Evolutionary conservation across 2,888 invertebrate species (phyloP).

Genomic region (Thera britannica): DNA sequence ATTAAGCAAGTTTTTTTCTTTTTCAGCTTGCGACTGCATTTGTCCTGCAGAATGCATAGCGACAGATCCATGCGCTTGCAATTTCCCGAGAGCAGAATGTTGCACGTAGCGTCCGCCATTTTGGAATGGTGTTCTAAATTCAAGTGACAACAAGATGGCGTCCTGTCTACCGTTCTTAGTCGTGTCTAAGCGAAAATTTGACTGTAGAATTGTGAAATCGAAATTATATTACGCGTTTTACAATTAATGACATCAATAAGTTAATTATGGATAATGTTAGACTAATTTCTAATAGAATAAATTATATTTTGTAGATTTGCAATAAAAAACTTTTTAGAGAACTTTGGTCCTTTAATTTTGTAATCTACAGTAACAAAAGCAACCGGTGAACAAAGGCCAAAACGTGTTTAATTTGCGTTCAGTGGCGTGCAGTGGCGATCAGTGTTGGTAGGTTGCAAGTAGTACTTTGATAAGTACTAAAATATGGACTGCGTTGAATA

Average conservation of each 20-base stretch:
- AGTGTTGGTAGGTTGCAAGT: too few relatives aligned
- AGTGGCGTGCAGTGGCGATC: too few relatives aligned
- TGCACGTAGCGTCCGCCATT: slow-evolving; percentile 57
- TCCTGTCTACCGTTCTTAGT: slow-evolving; percentile 24
- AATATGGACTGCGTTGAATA: too few relatives aligned
- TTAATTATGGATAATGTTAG: slow-evolving; percentile 33
- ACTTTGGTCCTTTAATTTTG: slow-evolving; percentile 39
- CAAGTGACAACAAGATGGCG: slow-evolving; percentile 48
- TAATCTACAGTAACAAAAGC: slow-evolving; percentile 6
- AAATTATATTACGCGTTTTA: slow-evolving; percentile 9
- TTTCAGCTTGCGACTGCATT: slow-evolving; percentile 71
- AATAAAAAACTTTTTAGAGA: slow-evolving; percentile 36
- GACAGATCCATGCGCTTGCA: slow-evolving; percentile 75
- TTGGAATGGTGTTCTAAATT: slow-evolving; percentile 58
- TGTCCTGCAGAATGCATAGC: slow-evolving; percentile 74
- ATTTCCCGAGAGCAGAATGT: slow-evolving; percentile 72
- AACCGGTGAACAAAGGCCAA: too few relatives aligned
- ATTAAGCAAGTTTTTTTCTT: slow-evolving; percentile 27
- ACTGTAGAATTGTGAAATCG: slow-evolving; percentile 7
- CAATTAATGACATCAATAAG: slow-evolving; percentile 26
- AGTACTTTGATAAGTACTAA: too few relatives aligned
- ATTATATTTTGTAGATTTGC: slow-evolving; percentile 36
- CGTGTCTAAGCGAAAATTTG: slow-evolving; percentile 28
- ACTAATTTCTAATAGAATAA: slow-evolving; percentile 31
- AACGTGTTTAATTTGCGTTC: background rate